These are phyloP conservation scores for Porites rus DNA, from an alignment of 92 coral and sea anemone genomes.

Conservation along the genomic window DNA sequence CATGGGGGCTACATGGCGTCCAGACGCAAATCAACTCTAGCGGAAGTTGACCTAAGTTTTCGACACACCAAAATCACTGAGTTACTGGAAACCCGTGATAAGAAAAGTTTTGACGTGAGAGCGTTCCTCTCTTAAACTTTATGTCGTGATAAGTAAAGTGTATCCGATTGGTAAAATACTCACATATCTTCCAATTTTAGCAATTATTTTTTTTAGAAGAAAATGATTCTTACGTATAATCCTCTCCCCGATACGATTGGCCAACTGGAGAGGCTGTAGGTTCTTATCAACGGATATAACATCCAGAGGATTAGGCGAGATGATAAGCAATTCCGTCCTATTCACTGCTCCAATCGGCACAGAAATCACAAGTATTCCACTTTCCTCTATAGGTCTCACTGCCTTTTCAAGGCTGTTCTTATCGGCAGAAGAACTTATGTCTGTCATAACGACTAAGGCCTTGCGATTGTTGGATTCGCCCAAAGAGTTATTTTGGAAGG, in stretches of 20 bases:
- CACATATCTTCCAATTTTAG: no score
- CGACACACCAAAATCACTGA: no score
- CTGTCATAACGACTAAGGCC: conserved; percentile 79
- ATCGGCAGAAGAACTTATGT: conserved; percentile 32
- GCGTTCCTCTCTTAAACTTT: no score
- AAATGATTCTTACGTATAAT: conserved; percentile 57
- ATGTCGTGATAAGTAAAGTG: no score
- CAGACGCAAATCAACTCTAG: no score
- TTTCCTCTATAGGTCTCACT: conserved; percentile 53
- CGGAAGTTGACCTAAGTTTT: no score
- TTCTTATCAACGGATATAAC: conserved; percentile 53
- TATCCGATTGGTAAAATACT: no score
- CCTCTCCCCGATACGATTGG: conserved; percentile 65
- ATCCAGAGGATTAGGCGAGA: conserved; percentile 59
- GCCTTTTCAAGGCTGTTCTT: background rate
- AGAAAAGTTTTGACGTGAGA: no score
- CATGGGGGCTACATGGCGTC: no score
- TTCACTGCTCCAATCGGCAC: conserved; percentile 67
- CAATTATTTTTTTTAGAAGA: no score
- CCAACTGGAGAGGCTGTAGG: conserved; percentile 47
- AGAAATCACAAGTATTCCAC: conserved; percentile 58
- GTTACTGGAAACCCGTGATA: no score
- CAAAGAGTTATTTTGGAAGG: conserved; percentile 55
- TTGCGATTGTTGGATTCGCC: conserved; percentile 64
- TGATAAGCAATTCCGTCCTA: conserved; percentile 42